Conservation (phyloP, 2,113 vertebrate genomes). For the Spermophilus dauricus region DNA sequence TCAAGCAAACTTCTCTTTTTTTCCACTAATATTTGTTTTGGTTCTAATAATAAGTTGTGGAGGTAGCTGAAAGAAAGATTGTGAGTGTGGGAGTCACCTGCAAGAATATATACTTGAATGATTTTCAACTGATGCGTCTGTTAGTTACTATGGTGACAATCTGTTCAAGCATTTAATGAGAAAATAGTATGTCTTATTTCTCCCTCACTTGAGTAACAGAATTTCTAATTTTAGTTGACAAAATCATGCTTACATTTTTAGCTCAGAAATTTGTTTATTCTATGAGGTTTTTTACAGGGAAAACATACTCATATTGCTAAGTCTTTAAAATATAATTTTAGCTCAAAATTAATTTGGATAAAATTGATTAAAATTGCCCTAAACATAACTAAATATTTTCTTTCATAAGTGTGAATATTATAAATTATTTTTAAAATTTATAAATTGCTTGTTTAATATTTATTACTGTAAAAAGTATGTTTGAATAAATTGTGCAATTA, state of each 20-base stretch:
- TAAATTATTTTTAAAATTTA: background rate
- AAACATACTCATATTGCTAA: background rate
- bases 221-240: slow-evolving; percentile 40
- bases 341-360: background rate
- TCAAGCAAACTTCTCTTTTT: background rate
- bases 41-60: slow-evolving; percentile 32
- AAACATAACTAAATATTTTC: background rate
- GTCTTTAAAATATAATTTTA: background rate
- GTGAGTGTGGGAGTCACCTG: slow-evolving; percentile 40
- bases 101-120: slow-evolving; percentile 56
- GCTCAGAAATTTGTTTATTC: background rate
- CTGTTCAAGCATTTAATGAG: slow-evolving; percentile 69
- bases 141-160: slow-evolving; percentile 72
- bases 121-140: slow-evolving; percentile 37
- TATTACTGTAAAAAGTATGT: background rate
- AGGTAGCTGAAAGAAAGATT: slow-evolving; percentile 20
- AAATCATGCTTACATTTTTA: slow-evolving; percentile 9
- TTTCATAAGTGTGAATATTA: background rate
- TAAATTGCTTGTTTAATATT: background rate
- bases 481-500: background rate
- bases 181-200: slow-evolving; percentile 51
- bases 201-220: background rate
- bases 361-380: background rate
- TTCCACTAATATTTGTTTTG: slow-evolving; percentile 57
- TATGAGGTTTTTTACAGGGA: background rate